These are phyloP conservation scores for Tuberolachnus salignus DNA, from an alignment of 2,888 invertebrate species.

Conservation along the genomic window DNA sequence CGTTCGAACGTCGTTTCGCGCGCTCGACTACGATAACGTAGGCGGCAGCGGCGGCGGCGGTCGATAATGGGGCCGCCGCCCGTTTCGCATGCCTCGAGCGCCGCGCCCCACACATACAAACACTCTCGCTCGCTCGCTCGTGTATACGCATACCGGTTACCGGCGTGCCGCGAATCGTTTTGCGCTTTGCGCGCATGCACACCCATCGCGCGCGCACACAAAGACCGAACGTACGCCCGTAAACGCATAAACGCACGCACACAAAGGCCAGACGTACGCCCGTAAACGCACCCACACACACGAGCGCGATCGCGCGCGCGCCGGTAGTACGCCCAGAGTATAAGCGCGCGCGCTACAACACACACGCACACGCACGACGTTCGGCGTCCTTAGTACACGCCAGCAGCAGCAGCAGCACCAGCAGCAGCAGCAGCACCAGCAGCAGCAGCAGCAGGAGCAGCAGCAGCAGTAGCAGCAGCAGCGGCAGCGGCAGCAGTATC, in stretches of 20 bases:
- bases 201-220: background rate
- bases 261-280: background rate
- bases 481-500: background rate
- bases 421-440: constrained; percentile 20
- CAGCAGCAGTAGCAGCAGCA: background rate
- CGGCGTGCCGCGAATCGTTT: constrained; percentile 37
- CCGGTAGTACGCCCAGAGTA: too few species aligned
- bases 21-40: constrained; percentile 9
- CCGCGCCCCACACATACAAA: constrained; percentile 36
- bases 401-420: background rate
- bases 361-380: background rate
- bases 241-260: background rate
- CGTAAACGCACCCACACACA: constrained; percentile 13
- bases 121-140: background rate
- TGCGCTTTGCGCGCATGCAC: background rate
- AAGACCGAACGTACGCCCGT: background rate
- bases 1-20: constrained; percentile 32
- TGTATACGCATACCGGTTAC: constrained; percentile 22
- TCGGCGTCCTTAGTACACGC: background rate
- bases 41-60: background rate
- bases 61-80: constrained; percentile 38
- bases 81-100: constrained; percentile 49
- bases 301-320: background rate
- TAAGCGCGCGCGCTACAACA: too few species aligned
- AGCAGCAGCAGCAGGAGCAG: background rate